Conservation (phyloP, 2,888 invertebrate species). For the Uloborus plumipes region DNA sequence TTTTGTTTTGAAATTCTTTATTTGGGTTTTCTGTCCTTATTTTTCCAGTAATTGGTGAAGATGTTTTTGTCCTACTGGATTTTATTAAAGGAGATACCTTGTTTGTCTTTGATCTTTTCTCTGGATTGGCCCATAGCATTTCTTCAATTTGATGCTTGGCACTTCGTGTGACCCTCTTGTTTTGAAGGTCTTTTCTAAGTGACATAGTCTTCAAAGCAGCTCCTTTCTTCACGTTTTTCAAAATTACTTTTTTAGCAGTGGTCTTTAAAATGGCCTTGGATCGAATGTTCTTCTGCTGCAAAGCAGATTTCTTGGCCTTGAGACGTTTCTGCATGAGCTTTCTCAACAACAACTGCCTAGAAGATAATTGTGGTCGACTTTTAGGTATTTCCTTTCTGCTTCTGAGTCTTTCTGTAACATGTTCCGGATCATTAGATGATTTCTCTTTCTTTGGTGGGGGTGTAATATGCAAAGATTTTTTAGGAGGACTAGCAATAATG, state of each 20-base stretch:
- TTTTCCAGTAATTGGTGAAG: no score
- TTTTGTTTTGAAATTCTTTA: no score
- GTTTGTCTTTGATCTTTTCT: slow-evolving; percentile 15
- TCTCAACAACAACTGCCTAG: slow-evolving; percentile 42
- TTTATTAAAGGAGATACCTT: no score
- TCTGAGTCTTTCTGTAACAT: slow-evolving; percentile 16
- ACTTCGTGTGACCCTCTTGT: slow-evolving; percentile 58
- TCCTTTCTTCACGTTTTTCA: slow-evolving; percentile 40
- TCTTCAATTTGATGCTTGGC: slow-evolving; percentile 56
- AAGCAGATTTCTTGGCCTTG: slow-evolving; percentile 41
- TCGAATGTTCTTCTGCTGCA: slow-evolving; percentile 38
- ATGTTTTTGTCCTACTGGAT: no score
- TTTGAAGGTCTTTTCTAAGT: slow-evolving; percentile 52
- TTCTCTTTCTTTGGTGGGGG: slow-evolving; percentile 8
- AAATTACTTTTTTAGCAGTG: slow-evolving; percentile 23
- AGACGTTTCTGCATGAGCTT: slow-evolving; percentile 49
- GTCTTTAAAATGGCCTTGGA: slow-evolving; percentile 34
- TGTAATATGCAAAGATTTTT: slow-evolving; percentile 6
- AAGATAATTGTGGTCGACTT: slow-evolving; percentile 10
- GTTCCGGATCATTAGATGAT: neutral
- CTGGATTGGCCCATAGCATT: slow-evolving; percentile 53
- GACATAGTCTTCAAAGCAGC: slow-evolving; percentile 54
- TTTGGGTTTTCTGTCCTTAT: no score
- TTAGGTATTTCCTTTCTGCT: slow-evolving; percentile 2
- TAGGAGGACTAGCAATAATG: slow-evolving; percentile 17